These are phyloP conservation scores for Monodelphis domestica DNA, from an alignment of 2,797 vertebrate species.

Conservation along the genomic window DNA sequence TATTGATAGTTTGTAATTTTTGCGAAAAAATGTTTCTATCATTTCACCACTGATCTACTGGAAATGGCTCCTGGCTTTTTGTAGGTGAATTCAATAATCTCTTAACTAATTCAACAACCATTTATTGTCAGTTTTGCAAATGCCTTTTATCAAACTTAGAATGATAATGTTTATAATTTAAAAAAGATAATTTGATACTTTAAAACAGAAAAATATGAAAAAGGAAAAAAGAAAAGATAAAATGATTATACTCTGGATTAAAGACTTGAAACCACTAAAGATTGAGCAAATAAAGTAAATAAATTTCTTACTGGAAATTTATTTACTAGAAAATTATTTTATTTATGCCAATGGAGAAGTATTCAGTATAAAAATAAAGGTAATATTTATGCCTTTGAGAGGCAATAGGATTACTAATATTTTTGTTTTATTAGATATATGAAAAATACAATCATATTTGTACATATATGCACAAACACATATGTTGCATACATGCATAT, in stretches of 20 bases:
- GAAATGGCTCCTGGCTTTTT: background rate
- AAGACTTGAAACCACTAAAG: background rate
- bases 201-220: constrained; percentile 11
- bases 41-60: background rate
- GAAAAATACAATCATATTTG: too few species aligned
- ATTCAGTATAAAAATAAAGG: too few species aligned
- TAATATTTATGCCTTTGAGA: background rate
- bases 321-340: constrained; percentile 6
- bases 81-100: background rate
- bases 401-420: background rate
- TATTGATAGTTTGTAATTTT: background rate
- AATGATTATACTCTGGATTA: constrained; percentile 17
- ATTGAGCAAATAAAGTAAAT: too few species aligned
- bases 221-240: constrained; percentile 11
- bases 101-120: background rate
- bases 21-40: background rate
- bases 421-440: background rate
- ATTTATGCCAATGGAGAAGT: constrained; percentile 24
- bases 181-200: constrained; percentile 21
- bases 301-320: too few species aligned
- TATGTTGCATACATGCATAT: background rate
- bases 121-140: background rate
- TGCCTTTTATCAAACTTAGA: constrained; percentile 6
- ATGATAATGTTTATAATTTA: constrained; percentile 48
- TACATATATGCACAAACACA: background rate